Conservation (phyloP, 2,797 vertebrate genomes). For the Hypotaenidia okinawae region DNA sequence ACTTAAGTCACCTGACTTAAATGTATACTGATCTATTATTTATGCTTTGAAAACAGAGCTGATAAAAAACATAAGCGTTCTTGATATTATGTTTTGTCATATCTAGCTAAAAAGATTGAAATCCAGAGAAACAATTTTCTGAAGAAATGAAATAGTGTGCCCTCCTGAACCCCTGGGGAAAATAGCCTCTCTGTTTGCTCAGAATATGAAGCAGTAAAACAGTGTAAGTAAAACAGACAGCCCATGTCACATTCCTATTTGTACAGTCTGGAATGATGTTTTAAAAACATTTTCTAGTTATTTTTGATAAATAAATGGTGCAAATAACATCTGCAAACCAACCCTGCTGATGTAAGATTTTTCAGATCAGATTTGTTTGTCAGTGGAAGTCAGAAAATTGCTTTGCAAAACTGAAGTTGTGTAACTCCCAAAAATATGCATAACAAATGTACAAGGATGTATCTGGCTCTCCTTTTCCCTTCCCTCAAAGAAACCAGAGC, state of each 20-base stretch:
- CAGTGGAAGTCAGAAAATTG: slow-evolving; percentile 64
- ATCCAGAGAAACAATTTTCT: slow-evolving; percentile 99
- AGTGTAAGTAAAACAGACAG: slow-evolving; percentile 95
- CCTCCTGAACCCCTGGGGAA: slow-evolving; percentile 97
- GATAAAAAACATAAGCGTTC: slow-evolving; percentile 99
- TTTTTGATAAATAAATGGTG: slow-evolving; percentile 79
- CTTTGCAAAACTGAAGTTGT: slow-evolving; percentile 61
- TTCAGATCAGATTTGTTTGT: slow-evolving; percentile 70
- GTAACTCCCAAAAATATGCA: slow-evolving; percentile 21
- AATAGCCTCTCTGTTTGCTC: slow-evolving; percentile 90
- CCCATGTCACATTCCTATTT: slow-evolving; percentile 95
- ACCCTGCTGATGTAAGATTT: slow-evolving; percentile 69
- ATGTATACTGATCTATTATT: slow-evolving; percentile 99
- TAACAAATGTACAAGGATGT: neutral
- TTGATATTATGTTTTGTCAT: slow-evolving; percentile 99
- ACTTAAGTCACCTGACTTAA: slow-evolving; percentile 87
- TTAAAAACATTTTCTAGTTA: slow-evolving; percentile 79
- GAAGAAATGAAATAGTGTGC: slow-evolving; percentile 98
- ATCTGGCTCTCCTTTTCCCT: neutral
- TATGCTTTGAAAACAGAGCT: slow-evolving; percentile 98
- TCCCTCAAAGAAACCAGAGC: neutral
- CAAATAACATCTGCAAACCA: slow-evolving; percentile 76
- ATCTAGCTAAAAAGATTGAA: slow-evolving; percentile 99
- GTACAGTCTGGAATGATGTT: slow-evolving; percentile 72
- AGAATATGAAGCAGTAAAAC: slow-evolving; percentile 93